A percentile compares a stretch with the other conserved stretches of the same genome.
These are phyloP conservation scores for Nannobrachium achirus DNA, from an alignment of 2,113 vertebrate species.

Conservation along the genomic window DNA sequence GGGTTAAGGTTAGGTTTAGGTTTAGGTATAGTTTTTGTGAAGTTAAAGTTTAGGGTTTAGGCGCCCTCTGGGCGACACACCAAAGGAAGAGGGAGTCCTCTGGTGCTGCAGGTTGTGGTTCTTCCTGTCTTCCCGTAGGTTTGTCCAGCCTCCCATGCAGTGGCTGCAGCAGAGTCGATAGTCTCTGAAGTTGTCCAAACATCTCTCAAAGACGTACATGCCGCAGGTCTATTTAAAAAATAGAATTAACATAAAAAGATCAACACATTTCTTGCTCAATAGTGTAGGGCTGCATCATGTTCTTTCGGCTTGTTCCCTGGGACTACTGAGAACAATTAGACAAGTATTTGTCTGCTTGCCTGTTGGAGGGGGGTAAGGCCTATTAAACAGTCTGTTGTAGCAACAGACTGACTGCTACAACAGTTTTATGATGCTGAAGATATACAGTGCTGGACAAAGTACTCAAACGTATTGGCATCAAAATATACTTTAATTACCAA, in stretches of 20 bases:
- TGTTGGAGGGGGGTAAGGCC: neutral
- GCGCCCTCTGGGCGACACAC: no score
- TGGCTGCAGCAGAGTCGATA: neutral
- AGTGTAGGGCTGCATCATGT: no score
- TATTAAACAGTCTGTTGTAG: constrained; percentile 61
- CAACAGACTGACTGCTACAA: constrained; percentile 21
- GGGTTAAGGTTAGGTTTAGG: no score
- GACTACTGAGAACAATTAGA: constrained; percentile 25
- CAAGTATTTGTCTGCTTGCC: neutral
- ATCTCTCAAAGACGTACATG: constrained; percentile 9
- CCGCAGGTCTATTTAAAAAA: neutral
- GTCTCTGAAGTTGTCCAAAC: constrained; percentile 4
- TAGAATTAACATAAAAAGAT: neutral
- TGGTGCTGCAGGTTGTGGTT: neutral
- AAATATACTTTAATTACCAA: no score
- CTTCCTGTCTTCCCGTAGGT: neutral
- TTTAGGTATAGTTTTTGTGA: no score
- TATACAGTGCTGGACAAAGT: no score
- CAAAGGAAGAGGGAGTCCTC: no score
- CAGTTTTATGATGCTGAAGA: no score
- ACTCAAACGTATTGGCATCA: no score
- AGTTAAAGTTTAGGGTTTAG: no score
- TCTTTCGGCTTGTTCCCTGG: neutral
- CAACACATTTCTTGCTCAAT: neutral
- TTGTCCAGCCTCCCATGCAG: constrained; percentile 38